Conservation (phyloP, 2,888 invertebrate species). For the Frankliniella intonsa region DNA sequence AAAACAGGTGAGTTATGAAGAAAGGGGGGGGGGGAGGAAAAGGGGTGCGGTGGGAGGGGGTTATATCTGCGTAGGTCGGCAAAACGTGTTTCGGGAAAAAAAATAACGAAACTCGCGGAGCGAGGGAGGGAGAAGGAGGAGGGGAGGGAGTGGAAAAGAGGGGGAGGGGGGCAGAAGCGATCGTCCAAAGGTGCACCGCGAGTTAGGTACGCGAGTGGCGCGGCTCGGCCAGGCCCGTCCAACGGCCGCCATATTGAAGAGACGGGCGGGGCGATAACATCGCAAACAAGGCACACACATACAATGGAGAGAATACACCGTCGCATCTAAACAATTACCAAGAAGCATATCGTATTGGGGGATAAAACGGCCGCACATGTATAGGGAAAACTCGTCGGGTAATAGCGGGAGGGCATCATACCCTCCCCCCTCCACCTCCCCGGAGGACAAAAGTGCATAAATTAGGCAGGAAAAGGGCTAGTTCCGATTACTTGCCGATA, state of each 20-base stretch:
- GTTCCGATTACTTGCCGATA: conserved; percentile 24
- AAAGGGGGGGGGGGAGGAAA: not conserved
- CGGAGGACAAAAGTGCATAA: conserved; percentile 20
- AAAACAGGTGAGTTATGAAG: not conserved
- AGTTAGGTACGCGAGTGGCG: no score
- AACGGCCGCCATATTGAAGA: not conserved
- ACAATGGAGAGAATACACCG: not conserved
- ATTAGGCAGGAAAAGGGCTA: conserved; percentile 10
- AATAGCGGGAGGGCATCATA: not conserved
- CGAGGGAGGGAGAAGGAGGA: not conserved
- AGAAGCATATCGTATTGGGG: conserved; percentile 19
- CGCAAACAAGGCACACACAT: not conserved
- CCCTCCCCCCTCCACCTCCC: not conserved
- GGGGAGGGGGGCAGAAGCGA: not conserved
- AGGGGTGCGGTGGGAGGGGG: not conserved
- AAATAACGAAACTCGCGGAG: not conserved
- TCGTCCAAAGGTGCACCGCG: no score
- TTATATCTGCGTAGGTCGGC: no score
- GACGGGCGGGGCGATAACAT: not conserved
- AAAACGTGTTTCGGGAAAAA: no score
- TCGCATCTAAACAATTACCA: conserved; percentile 22
- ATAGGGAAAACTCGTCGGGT: not conserved
- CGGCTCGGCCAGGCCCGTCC: not conserved
- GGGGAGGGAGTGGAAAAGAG: not conserved
- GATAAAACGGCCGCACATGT: not conserved